Evolutionary conservation across 1,140 invertebrate genomes (phyloP).

Genomic region (Pseudomyrmex dendroicus): DNA sequence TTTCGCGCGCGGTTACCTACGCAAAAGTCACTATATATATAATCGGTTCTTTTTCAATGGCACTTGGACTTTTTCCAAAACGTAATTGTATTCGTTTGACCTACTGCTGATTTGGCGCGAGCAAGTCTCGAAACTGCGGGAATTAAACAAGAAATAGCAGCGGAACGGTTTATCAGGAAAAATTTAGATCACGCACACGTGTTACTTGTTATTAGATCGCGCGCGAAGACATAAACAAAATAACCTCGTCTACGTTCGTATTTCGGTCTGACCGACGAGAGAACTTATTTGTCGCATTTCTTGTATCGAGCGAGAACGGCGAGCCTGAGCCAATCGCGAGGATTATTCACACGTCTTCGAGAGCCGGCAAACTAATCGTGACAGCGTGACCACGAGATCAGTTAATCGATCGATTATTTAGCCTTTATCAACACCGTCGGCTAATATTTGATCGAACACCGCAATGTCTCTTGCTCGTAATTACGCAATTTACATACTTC

Average conservation of each 20-base stretch:
- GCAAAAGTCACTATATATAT: background rate
- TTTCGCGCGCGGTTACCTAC: slow-evolving; percentile 9
- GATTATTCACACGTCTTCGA: slow-evolving; percentile 34
- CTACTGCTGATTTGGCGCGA: background rate
- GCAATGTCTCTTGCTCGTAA: background rate
- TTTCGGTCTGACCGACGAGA: background rate
- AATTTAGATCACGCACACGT: slow-evolving; percentile 6
- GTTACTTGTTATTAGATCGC: background rate
- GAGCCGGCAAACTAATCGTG: slow-evolving; percentile 11
- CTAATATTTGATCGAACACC: background rate
- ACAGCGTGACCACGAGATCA: slow-evolving; percentile 35
- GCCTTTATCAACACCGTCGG: slow-evolving; percentile 19
- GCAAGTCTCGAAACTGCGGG: background rate
- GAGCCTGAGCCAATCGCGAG: slow-evolving; percentile 43
- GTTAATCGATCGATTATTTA: slow-evolving; percentile 52
- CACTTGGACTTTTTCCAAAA: slow-evolving; percentile 30
- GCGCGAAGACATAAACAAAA: background rate
- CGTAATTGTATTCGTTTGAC: slow-evolving; percentile 40
- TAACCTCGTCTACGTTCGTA: background rate
- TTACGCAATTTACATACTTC: background rate
- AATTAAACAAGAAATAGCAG: slow-evolving; percentile 10
- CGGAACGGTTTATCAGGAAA: background rate
- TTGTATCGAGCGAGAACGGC: slow-evolving; percentile 26
- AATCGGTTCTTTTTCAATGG: slow-evolving; percentile 17
- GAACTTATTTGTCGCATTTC: slow-evolving; percentile 40